phyloP scores from a whole-genome alignment of 2,797 vertebrate genomes.

The Phoxinus dragarum region DNA sequence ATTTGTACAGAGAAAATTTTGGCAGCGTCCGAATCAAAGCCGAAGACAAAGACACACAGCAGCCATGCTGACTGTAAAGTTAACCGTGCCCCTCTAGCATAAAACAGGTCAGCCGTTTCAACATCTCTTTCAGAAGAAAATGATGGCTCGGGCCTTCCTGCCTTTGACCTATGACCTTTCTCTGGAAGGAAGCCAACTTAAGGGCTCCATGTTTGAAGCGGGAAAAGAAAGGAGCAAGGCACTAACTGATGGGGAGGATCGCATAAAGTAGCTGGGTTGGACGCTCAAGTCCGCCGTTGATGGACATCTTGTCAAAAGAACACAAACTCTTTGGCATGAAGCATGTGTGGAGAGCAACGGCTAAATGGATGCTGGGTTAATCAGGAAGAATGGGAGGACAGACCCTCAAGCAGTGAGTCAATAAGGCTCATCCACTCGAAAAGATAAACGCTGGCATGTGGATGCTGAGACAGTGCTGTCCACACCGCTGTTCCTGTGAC shows the following conservation, averaged over 20 bases:
- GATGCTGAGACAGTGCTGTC: conserved; percentile 36
- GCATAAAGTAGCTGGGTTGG: conserved; percentile 34
- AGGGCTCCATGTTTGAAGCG: conserved; percentile 12
- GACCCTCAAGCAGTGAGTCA: conserved; percentile 39
- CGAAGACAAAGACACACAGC: conserved; percentile 47
- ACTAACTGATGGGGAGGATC: conserved; percentile 62
- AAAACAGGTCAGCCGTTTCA: conserved; percentile 49
- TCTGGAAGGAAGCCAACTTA: conserved; percentile 57
- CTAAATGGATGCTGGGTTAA: conserved; percentile 50
- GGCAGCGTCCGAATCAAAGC: conserved; percentile 55
- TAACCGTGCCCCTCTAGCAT: conserved; percentile 40
- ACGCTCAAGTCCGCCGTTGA: conserved; percentile 28
- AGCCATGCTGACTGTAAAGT: conserved; percentile 51
- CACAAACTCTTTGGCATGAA: conserved; percentile 44
- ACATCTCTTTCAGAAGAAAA: conserved; percentile 27
- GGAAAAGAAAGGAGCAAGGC: conserved; percentile 60
- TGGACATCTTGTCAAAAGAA: conserved; percentile 62
- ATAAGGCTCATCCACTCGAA: conserved; percentile 35
- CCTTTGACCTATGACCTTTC: conserved; percentile 63
- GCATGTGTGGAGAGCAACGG: conserved; percentile 29
- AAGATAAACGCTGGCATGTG: conserved; percentile 33
- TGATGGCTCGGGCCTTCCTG: conserved; percentile 39
- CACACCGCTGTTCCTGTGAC: conserved; percentile 33
- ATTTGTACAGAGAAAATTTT: conserved; percentile 53
- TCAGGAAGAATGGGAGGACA: conserved; percentile 42